Evolutionary conservation across 2,113 vertebrate genomes (phyloP).

Genomic region (Willisornis vidua): DNA sequence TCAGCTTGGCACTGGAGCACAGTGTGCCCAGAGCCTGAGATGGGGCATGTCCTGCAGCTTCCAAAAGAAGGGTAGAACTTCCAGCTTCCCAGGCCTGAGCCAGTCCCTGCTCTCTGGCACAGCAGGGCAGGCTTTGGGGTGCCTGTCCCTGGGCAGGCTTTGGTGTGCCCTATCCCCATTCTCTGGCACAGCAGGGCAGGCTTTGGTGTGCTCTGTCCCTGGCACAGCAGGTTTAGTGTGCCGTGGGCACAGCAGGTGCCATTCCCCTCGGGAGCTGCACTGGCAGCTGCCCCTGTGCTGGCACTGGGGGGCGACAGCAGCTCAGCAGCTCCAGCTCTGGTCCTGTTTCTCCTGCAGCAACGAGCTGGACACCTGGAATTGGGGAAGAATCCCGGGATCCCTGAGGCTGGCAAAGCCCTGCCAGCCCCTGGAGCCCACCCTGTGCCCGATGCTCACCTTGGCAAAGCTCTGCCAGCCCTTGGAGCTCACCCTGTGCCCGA

Average conservation of each 20-base stretch:
- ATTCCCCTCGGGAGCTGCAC: not conserved
- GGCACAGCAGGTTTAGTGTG: no score
- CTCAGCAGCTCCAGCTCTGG: not conserved
- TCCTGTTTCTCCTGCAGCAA: not conserved
- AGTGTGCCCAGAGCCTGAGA: not conserved
- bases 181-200: not conserved
- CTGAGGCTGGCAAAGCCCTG: not conserved
- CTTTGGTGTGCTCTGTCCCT: not conserved
- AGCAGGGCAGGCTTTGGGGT: no score
- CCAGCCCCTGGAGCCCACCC: fast-evolving
- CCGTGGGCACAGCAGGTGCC: not conserved
- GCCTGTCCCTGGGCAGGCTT: no score
- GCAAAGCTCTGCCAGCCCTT: no score
- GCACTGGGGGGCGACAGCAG: conserved; percentile 59
- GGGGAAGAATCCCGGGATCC: not conserved
- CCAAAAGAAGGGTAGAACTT: not conserved
- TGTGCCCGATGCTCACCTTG: not conserved
- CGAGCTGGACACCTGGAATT: not conserved
- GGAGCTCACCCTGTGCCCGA: no score
- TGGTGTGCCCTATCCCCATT: no score
- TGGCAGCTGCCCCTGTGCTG: not conserved
- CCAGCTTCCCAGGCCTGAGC: not conserved
- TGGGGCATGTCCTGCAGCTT: not conserved
- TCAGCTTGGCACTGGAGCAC: fast-evolving
- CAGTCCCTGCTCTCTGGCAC: not conserved